Base-by-base conservation (phyloP, 2,797 vertebrate genomes). In the Buceros bicornis region DNA sequence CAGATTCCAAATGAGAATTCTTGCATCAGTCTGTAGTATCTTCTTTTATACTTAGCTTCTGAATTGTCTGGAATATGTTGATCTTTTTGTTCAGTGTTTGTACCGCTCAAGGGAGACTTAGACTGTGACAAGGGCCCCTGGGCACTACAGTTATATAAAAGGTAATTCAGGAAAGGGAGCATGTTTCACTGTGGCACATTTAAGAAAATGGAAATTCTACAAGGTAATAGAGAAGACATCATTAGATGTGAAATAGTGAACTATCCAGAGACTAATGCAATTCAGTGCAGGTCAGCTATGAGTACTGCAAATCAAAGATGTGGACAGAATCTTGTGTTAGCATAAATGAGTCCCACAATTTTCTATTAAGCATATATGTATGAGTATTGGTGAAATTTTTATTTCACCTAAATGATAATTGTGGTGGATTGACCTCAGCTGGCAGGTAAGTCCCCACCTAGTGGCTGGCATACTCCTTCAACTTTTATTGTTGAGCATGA, bases 391-490 rank as follows among this genome's bases (percentile, higher is more conserved):
- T 57, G 5, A 82, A 54, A 17, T 24, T 54, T 61, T 24, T 29
- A 14, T 78, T 92, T 84, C 78, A 3, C 5, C 6, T 57, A 29
- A 67, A 67, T 45, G 6, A 20, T 64, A 60, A 19, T 13, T 73
- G 6, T 26, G 14, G 24, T 76, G 22, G 11, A 5, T 33, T 82
- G 17, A 58, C 14, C 8, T 0, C 0, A 57, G 8, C 22, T 58
- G 31, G 4, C 14, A 64, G 15, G 3, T 13, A 45, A 61, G 8
- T 35, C 6, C 8, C 7, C 21, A 51, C 5, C 6, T 6, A n/a
- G 35, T 7, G 1, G 0, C 11, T 47, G 31, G 4, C 4, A 60
- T 45, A 13, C 2, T 60, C 1, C 0, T 1, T 2, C 10, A 0
- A 2, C 4, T 47, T 71, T 76, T 91, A 25, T 69, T 61, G 12